Evolutionary conservation across 2,888 invertebrate genomes (phyloP).

Genomic region (Steinernema hermaphroditum): DNA sequence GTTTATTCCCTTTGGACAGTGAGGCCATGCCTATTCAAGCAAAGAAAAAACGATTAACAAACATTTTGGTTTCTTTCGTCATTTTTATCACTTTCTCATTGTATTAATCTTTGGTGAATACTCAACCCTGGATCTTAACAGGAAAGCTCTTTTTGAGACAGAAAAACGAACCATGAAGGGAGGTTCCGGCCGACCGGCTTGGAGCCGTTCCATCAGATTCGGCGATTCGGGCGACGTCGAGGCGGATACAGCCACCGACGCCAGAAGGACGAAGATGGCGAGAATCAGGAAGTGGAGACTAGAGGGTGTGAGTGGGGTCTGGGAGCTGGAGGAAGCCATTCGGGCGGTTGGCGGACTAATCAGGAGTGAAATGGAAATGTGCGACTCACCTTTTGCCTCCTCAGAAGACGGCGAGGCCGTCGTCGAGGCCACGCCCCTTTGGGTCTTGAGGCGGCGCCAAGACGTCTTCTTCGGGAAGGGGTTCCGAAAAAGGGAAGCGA

Average conservation of each 20-base stretch:
- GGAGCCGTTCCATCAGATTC: not conserved
- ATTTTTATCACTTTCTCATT: no score
- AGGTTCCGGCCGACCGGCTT: not conserved
- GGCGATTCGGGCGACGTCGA: not conserved
- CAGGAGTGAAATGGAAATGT: not conserved
- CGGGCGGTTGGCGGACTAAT: conserved; percentile 6
- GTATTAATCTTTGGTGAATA: no score
- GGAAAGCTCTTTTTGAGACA: no score
- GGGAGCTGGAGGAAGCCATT: conserved; percentile 7
- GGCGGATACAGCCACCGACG: not conserved
- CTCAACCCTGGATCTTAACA: no score
- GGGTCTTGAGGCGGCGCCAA: not conserved
- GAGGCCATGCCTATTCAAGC: no score
- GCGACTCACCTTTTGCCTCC: conserved; percentile 25
- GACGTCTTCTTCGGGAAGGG: not conserved
- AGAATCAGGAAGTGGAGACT: conserved; percentile 6
- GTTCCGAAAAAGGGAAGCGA: not conserved
- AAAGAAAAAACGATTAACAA: no score
- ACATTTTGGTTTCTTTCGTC: no score
- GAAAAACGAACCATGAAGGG: not conserved
- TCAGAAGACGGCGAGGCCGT: not conserved
- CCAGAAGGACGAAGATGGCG: not conserved
- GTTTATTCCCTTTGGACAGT: no score
- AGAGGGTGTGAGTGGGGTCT: not conserved
- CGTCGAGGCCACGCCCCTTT: not conserved